Conservation (phyloP, 2,113 vertebrate genomes). For the Columba livia region DNA sequence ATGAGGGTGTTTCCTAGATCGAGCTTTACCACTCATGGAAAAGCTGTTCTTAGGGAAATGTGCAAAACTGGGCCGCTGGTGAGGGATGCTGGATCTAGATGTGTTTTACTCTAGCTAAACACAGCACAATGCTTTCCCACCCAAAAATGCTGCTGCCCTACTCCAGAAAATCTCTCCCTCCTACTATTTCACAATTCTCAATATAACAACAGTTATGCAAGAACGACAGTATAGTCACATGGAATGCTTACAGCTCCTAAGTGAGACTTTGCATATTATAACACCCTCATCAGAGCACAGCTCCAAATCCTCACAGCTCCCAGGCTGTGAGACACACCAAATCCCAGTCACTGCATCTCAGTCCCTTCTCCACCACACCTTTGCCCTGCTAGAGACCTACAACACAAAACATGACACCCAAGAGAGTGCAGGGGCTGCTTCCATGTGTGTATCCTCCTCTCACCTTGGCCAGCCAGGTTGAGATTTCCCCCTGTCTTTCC, state of each 20-base stretch:
- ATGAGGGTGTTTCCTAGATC: not conserved
- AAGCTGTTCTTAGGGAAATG: not conserved
- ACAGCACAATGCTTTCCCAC: not conserved
- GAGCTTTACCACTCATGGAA: not conserved
- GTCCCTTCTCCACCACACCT: not conserved
- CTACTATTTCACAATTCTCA: not conserved
- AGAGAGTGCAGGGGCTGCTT: fast-evolving
- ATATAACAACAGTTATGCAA: not conserved
- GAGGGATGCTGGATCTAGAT: not conserved
- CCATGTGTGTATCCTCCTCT: not conserved
- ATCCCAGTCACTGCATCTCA: fast-evolving
- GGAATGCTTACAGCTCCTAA: not conserved
- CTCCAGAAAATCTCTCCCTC: not conserved
- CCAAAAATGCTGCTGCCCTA: not conserved
- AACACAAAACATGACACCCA: fast-evolving
- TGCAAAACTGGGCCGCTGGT: fast-evolving
- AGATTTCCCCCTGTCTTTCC: not conserved
- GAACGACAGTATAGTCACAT: not conserved
- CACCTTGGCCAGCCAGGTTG: not conserved
- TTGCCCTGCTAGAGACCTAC: not conserved
- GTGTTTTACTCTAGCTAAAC: not conserved
- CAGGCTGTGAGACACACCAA: not conserved
- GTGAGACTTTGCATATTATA: not conserved
- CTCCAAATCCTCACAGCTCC: not conserved
- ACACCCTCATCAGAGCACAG: not conserved